Conservation (phyloP, 2,888 invertebrate species). For the Epinotia demarniana region DNA sequence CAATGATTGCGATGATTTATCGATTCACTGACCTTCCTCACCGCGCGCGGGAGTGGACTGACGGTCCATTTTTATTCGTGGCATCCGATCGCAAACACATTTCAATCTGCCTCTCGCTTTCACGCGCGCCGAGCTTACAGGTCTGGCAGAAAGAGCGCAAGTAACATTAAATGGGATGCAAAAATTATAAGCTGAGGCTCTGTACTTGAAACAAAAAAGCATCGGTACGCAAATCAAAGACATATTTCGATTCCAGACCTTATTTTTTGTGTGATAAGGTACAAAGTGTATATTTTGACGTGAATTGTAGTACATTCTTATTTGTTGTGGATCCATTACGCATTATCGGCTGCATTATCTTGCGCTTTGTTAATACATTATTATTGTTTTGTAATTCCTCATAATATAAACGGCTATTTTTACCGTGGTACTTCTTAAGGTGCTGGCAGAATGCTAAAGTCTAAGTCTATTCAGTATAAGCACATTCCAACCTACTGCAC, state of each 20-base stretch:
- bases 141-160: background rate
- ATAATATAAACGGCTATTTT: slow-evolving; percentile 2
- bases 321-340: background rate
- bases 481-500: too few relatives aligned
- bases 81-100: background rate
- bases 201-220: slow-evolving; percentile 1
- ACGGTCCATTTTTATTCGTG: background rate
- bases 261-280: background rate
- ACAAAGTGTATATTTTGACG: background rate
- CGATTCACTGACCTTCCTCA: slow-evolving; percentile 37
- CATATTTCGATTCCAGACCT: background rate
- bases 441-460: too few relatives aligned
- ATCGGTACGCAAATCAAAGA: background rate
- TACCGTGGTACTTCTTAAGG: background rate
- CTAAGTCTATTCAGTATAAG: too few relatives aligned
- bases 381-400: slow-evolving; percentile 30
- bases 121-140: background rate
- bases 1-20: slow-evolving; percentile 36
- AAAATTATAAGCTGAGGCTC: background rate
- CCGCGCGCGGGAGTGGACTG: slow-evolving; percentile 21
- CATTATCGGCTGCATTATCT: slow-evolving; percentile 16
- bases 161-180: background rate
- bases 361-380: background rate
- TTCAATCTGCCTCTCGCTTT: background rate
- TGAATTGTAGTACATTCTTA: background rate